A percentile compares a stretch with the other conserved stretches of the same genome.
Evolutionary conservation across 2,797 vertebrate species (phyloP).

Genomic region (Chrysocyon brachyurus): DNA sequence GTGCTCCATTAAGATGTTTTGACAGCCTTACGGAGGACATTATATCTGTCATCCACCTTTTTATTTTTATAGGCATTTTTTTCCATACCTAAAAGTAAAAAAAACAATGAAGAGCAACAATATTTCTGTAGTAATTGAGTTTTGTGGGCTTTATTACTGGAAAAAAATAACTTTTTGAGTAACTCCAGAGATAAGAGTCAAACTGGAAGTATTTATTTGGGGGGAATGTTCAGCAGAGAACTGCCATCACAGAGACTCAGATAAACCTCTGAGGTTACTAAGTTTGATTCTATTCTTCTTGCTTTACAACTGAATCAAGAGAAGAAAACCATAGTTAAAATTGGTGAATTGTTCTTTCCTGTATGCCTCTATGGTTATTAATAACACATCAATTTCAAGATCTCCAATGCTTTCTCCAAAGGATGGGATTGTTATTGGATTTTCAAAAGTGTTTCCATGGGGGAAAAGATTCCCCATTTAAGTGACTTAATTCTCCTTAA

Average conservation of each 20-base stretch:
- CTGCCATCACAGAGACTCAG: not conserved
- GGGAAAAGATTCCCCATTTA: not conserved
- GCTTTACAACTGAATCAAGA: not conserved
- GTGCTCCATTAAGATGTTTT: not conserved
- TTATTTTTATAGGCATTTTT: not conserved
- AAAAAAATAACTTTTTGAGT: not conserved
- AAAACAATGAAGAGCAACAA: not conserved
- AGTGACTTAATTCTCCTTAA: not conserved
- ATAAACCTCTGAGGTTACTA: not conserved
- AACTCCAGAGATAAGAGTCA: not conserved
- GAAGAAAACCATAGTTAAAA: not conserved
- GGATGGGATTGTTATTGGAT: not conserved
- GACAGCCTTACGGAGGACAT: not conserved
- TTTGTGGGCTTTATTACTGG: not conserved
- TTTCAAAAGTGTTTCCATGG: not conserved
- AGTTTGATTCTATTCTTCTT: conserved; percentile 17
- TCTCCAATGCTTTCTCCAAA: not conserved
- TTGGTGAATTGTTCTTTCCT: not conserved
- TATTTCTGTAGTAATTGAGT: conserved; percentile 23
- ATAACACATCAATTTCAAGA: not conserved
- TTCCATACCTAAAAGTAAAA: conserved; percentile 21
- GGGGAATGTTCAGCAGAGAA: not conserved
- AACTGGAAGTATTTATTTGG: not conserved
- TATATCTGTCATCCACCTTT: not conserved
- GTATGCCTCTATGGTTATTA: not conserved